Conservation (phyloP, 2,888 invertebrate species). For the Cheilosia soror region DNA sequence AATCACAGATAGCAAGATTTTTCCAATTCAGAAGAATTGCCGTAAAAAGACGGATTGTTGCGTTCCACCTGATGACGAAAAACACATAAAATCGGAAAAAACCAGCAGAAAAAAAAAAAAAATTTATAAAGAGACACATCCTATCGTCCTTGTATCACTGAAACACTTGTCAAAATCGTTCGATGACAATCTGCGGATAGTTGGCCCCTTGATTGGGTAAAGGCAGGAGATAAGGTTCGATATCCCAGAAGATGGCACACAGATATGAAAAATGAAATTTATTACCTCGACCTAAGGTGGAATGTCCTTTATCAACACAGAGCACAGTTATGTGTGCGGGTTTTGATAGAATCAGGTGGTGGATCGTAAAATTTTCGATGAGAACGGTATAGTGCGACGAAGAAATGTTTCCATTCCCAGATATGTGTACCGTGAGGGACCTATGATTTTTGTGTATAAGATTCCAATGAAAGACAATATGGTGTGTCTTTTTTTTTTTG, state of each 20-base stretch:
- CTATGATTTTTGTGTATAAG: conserved; percentile 24
- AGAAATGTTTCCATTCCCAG: conserved; percentile 21
- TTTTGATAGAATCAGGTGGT: conserved; percentile 49
- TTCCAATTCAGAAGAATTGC: conserved; percentile 63
- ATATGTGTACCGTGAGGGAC: conserved; percentile 4
- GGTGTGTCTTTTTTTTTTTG: not conserved
- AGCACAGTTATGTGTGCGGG: conserved; percentile 60
- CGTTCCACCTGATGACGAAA: conserved; percentile 63
- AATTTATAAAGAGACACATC: conserved; percentile 7
- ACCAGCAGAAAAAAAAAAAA: conserved; percentile 24
- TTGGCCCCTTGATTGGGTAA: conserved; percentile 43
- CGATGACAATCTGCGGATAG: conserved; percentile 68
- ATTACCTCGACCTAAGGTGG: conserved; percentile 34
- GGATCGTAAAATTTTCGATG: conserved; percentile 27
- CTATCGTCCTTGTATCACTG: conserved; percentile 12
- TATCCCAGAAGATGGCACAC: conserved; percentile 51
- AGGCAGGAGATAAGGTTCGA: conserved; percentile 43
- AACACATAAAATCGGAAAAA: conserved; percentile 52
- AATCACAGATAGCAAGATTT: conserved; percentile 51
- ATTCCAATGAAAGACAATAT: conserved; percentile 12
- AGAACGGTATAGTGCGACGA: conserved; percentile 13
- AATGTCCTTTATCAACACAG: not conserved
- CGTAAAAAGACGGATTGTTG: conserved; percentile 54
- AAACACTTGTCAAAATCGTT: conserved; percentile 72
- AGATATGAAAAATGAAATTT: conserved; percentile 72